Percentiles rank a stretch among this genome's conserved stretches.
Evolutionary conservation across 2,888 invertebrate genomes (phyloP).

Genomic region (Melipona bicolor): DNA sequence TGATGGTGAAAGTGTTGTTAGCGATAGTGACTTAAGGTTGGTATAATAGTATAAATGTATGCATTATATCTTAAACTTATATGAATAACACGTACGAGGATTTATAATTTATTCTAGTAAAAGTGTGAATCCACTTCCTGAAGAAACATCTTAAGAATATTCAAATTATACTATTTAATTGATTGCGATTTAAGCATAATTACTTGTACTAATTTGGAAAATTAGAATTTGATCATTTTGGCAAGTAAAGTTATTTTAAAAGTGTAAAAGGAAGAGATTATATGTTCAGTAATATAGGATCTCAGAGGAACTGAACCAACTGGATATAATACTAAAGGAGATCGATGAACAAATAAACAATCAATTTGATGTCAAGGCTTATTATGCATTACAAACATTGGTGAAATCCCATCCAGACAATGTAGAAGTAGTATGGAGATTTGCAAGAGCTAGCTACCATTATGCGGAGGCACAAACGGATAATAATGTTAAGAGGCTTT

Average conservation of each 20-base stretch:
- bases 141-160: slow-evolving; percentile 55
- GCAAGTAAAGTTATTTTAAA: slow-evolving; percentile 43
- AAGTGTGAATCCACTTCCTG: slow-evolving; percentile 44
- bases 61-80: slow-evolving; percentile 32
- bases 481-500: slow-evolving; percentile 62
- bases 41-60: slow-evolving; percentile 50
- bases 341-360: slow-evolving; percentile 69
- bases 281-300: slow-evolving; percentile 81
- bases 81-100: slow-evolving; percentile 36
- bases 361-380: slow-evolving; percentile 64
- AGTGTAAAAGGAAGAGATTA: slow-evolving; percentile 76
- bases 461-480: slow-evolving; percentile 69
- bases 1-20: slow-evolving; percentile 76
- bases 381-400: slow-evolving; percentile 74
- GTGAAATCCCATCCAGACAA: slow-evolving; percentile 73
- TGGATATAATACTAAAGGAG: slow-evolving; percentile 69
- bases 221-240: slow-evolving; percentile 53
- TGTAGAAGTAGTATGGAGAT: slow-evolving; percentile 80
- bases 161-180: slow-evolving; percentile 36
- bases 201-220: slow-evolving; percentile 41
- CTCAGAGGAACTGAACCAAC: slow-evolving; percentile 72
- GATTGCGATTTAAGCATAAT: slow-evolving; percentile 39
- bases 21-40: slow-evolving; percentile 78
- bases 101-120: slow-evolving; percentile 57
- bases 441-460: slow-evolving; percentile 78